A percentile compares a stretch with the other conserved stretches of the same genome.
Evolutionary conservation across 2,113 vertebrate species (phyloP).

Genomic region (Ameiurus melas): DNA sequence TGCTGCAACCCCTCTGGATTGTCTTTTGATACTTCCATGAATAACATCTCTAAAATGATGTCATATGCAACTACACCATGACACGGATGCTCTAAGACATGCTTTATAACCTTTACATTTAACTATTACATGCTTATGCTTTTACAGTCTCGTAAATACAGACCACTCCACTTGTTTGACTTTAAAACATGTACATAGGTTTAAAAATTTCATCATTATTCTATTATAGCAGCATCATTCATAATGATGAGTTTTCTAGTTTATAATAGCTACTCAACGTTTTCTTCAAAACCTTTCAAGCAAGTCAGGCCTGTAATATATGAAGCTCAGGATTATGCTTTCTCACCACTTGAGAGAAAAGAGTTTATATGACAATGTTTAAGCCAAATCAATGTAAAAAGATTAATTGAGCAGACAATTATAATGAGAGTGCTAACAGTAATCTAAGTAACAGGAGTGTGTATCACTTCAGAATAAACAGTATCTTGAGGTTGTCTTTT

Average conservation of each 20-base stretch:
- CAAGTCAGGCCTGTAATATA: not conserved
- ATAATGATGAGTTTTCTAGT: not conserved
- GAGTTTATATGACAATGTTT: not conserved
- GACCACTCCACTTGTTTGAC: not conserved
- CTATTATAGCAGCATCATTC: not conserved
- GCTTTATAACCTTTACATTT: not conserved
- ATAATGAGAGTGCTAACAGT: not conserved
- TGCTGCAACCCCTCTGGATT: not conserved
- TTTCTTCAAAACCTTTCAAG: not conserved
- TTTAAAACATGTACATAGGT: not conserved
- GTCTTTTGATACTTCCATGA: not conserved
- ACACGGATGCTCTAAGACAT: not conserved
- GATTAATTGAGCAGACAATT: not conserved
- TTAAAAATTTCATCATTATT: not conserved
- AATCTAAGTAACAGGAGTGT: constrained; percentile 35
- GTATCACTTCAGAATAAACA: constrained; percentile 37
- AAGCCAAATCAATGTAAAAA: too few species aligned
- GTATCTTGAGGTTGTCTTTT: not conserved
- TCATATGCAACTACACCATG: not conserved
- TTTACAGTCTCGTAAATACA: not conserved
- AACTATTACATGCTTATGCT: not conserved
- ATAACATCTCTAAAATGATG: not conserved
- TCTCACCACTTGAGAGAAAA: not conserved
- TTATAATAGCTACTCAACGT: not conserved
- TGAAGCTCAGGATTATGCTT: not conserved